Evolutionary conservation across 1,140 invertebrate genomes (phyloP), one percentile per base, ranked within the genome.

Genomic region (Penaeus vannamei): DNA sequence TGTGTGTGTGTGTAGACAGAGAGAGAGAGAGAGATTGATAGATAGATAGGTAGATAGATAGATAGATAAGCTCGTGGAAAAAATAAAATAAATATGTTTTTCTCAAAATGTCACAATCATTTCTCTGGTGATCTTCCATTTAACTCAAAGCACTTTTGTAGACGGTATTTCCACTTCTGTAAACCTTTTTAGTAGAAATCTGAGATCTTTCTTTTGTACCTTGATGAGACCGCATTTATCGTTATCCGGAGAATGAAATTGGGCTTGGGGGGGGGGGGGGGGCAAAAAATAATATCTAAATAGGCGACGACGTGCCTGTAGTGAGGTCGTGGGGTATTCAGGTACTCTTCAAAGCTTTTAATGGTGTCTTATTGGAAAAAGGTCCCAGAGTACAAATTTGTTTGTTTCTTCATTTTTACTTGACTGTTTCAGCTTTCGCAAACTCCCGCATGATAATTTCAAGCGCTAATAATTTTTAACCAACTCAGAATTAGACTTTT

Each of bases 251-350:
- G 10, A 72, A 2, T 20, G 8, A 19, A 72, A 72, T 32, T 8
- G 23, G 69, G 26, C 0, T 72, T 26, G 66, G 10, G 10, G n/a
- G n/a, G n/a, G 22, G 22, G 12, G 29, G 29, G 8, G 10, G 22
- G 66, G 66, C 12, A 69, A 69, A 69, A 69, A n/a, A n/a, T n/a
- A n/a, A n/a, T n/a, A 69, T 69, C 66, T 20, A 10, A 69, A 69
- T 23, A 29, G 29, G 66, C 66, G 29, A 3, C 23, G 29, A 26
- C 66, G 29, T 23, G 66, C n/a, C 66, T 14, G 0, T 3, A 69
- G 66, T 23, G 66, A 69, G 10, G 10, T 1, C 29, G 66, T 69
- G 12, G 66, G n/a, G n/a, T n/a, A n/a, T n/a, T n/a, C n/a, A n/a
- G n/a, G n/a, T n/a, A n/a, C n/a, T n/a, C n/a, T n/a, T n/a, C n/a